Conservation (phyloP, 2,888 invertebrate species). For the Callinectes sapidus region DNA sequence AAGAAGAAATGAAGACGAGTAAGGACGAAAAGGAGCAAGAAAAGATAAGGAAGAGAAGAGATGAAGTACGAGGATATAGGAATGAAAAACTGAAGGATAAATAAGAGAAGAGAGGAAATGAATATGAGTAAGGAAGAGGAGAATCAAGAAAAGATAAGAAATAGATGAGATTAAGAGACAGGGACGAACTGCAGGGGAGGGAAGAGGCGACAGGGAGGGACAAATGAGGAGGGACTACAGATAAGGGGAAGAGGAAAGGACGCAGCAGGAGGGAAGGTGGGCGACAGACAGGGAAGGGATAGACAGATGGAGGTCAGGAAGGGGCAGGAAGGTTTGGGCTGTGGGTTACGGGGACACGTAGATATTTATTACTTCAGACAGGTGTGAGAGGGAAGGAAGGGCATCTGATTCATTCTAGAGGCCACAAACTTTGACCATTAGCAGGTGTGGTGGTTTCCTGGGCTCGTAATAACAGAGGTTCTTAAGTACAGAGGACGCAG, state of each 20-base stretch:
- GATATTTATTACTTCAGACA: background rate
- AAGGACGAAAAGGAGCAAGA: background rate
- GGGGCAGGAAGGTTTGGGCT: background rate
- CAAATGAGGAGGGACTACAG: background rate
- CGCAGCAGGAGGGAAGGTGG: background rate
- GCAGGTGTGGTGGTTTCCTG: background rate
- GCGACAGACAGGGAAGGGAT: background rate
- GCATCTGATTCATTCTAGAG: background rate
- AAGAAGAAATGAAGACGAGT: background rate
- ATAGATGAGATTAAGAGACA: background rate
- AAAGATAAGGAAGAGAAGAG: background rate
- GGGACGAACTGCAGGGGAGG: background rate
- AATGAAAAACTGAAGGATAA: background rate
- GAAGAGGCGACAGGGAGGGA: background rate
- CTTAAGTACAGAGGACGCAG: too few relatives aligned
- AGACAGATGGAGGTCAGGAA: background rate
- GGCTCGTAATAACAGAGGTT: too few relatives aligned
- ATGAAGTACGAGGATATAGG: too few relatives aligned
- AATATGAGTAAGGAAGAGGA: background rate
- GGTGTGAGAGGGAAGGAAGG: background rate
- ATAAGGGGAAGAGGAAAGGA: background rate
- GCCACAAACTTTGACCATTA: background rate
- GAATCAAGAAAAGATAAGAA: background rate
- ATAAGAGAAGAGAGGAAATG: background rate
- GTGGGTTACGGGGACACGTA: background rate